Conservation (phyloP, 2,888 invertebrate species). For the Apantesis nais region DNA sequence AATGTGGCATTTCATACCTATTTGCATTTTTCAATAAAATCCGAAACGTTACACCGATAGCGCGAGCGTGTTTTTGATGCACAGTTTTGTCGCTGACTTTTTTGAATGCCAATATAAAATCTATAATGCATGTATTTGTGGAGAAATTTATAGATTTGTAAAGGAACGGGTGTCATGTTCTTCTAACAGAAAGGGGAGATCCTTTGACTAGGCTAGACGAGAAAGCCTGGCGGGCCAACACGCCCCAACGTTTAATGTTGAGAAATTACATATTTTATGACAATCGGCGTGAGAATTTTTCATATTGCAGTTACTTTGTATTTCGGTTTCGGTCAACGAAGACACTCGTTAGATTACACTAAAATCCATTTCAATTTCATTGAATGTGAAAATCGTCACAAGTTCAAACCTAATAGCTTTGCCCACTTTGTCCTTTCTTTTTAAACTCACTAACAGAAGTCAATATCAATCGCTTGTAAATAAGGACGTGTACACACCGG, state of each 20-base stretch:
- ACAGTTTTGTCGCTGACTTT: no score
- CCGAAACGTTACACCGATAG: no score
- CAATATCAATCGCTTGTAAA: slow-evolving; percentile 22
- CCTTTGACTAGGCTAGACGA: not conserved
- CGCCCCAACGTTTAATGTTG: not conserved
- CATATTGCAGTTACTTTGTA: not conserved
- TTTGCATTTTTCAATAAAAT: no score
- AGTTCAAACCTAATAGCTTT: not conserved
- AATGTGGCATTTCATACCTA: no score
- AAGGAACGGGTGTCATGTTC: not conserved
- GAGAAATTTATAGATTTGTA: not conserved
- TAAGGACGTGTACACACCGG: slow-evolving; percentile 39
- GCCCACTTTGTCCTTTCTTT: not conserved
- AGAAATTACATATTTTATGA: not conserved
- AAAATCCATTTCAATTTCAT: not conserved
- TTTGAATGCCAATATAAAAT: no score
- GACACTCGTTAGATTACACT: not conserved
- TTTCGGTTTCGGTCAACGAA: no score
- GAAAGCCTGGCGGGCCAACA: not conserved
- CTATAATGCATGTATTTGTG: no score
- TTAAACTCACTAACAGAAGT: not conserved
- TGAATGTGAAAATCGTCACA: no score
- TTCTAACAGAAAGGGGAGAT: not conserved
- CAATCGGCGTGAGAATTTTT: not conserved
- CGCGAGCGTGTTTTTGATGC: no score